Percentiles rank a stretch among this genome's conserved stretches.
Evolutionary conservation across 2,113 vertebrate genomes (phyloP).

Genomic region (Dromiciops gliroides): DNA sequence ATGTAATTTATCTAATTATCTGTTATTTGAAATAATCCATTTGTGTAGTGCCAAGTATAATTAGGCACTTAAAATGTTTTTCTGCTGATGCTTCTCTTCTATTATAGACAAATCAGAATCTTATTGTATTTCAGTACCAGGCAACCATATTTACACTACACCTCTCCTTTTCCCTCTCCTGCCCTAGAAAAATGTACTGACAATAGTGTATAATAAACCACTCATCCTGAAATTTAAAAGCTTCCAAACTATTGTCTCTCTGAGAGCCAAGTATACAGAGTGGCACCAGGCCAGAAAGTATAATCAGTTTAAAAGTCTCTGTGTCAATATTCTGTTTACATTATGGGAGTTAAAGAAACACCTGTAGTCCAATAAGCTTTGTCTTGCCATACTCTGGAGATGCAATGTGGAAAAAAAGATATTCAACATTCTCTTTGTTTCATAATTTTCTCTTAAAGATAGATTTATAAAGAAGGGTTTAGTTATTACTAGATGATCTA

Average conservation of each 20-base stretch:
- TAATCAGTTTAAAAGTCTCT: not conserved
- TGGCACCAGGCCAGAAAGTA: fast-evolving
- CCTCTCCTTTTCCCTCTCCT: not conserved
- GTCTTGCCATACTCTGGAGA: not conserved
- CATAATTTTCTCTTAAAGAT: not conserved
- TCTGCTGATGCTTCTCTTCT: constrained; percentile 42
- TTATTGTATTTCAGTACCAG: not conserved
- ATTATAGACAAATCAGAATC: not conserved
- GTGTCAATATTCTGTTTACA: not conserved
- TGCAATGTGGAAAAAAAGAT: not conserved
- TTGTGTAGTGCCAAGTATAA: constrained; percentile 20
- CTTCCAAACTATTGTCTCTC: not conserved
- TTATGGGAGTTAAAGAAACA: constrained; percentile 4
- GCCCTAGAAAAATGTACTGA: constrained; percentile 3
- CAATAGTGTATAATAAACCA: not conserved
- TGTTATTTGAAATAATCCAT: not conserved
- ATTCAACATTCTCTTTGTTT: not conserved
- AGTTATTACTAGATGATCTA: not conserved
- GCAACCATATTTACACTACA: not conserved
- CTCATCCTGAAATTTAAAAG: not conserved
- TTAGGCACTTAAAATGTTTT: not conserved
- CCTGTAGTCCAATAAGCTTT: constrained; percentile 13
- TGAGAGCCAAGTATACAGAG: not conserved
- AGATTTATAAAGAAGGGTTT: not conserved
- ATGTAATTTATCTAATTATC: constrained; percentile 13